Conservation (phyloP, 2,888 invertebrate genomes). For the Drosophila eohydei region DNA sequence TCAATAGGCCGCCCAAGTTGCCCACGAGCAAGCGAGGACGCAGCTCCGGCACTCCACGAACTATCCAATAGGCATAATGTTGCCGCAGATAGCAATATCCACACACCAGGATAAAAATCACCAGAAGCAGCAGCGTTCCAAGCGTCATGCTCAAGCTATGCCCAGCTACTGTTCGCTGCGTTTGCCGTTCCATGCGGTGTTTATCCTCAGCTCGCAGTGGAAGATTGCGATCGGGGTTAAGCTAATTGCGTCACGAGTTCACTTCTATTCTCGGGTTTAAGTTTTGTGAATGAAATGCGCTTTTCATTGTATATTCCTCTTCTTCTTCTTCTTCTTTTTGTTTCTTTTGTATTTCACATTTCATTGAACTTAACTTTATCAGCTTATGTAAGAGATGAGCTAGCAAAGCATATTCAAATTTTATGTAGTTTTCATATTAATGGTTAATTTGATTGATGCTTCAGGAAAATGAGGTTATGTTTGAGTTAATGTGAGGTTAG, state of each 20-base stretch:
- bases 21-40: slow-evolving; percentile 84
- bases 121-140: slow-evolving; percentile 33
- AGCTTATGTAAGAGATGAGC: neutral
- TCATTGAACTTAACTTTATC: neutral
- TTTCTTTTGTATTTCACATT: neutral
- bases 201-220: slow-evolving; percentile 13
- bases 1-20: slow-evolving; percentile 83
- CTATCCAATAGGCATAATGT: slow-evolving; percentile 80
- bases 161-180: slow-evolving; percentile 13
- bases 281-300: slow-evolving; percentile 46
- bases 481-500: neutral
- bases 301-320: slow-evolving; percentile 8
- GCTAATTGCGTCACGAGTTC: slow-evolving; percentile 20
- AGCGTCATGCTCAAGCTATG: slow-evolving; percentile 41
- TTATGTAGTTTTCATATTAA: neutral
- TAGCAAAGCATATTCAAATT: neutral
- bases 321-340: neutral
- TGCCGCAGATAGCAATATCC: slow-evolving; percentile 52
- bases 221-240: slow-evolving; percentile 29
- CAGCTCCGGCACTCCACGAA: slow-evolving; percentile 81
- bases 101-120: slow-evolving; percentile 27
- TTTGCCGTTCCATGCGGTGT: neutral
- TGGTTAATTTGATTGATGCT: too few relatives aligned
- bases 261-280: neutral
- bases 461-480: neutral